A percentile compares a stretch with the other conserved stretches of the same genome.
These are phyloP conservation scores for Hirtodrosophila cameraria DNA, from an alignment of 2,888 invertebrate genomes.

Conservation along the genomic window DNA sequence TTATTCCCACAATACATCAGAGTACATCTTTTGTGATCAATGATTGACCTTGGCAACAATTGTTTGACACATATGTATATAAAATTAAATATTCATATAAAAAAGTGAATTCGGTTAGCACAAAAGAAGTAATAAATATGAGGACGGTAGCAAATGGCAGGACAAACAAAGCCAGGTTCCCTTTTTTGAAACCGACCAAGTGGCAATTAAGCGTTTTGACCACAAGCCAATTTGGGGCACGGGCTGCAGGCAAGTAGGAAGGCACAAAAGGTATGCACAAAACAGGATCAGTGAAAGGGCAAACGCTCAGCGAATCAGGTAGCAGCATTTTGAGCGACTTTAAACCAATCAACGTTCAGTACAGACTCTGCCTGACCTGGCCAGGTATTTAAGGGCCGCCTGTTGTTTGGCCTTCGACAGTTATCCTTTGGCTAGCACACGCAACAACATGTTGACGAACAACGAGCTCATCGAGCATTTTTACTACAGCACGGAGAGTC, in stretches of 20 bases:
- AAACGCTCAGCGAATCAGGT: conserved; percentile 65
- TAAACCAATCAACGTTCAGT: conserved; percentile 57
- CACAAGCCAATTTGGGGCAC: conserved; percentile 81
- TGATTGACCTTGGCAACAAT: conserved; percentile 77
- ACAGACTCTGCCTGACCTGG: neutral
- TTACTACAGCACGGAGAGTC: conserved; percentile 43
- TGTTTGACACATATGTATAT: conserved; percentile 54
- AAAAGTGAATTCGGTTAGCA: conserved; percentile 11
- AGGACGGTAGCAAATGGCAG: conserved; percentile 51
- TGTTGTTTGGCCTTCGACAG: conserved; percentile 33
- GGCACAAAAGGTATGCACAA: neutral
- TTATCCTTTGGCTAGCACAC: conserved; percentile 56
- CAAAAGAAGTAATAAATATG: conserved; percentile 48
- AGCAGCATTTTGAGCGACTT: conserved; percentile 20
- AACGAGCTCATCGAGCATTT: conserved; percentile 63
- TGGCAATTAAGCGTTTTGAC: conserved; percentile 82
- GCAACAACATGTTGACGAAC: conserved; percentile 57
- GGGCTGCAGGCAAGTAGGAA: conserved; percentile 33
- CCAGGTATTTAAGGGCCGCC: conserved; percentile 48
- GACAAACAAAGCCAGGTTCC: conserved; percentile 40
- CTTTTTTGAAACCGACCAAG: conserved; percentile 6
- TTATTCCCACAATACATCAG: conserved; percentile 44
- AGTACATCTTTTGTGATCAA: conserved; percentile 38
- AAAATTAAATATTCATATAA: conserved; percentile 25
- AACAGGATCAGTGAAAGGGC: conserved; percentile 34